Conservation (phyloP, 2,113 vertebrate genomes). For the Microtus oregoni region DNA sequence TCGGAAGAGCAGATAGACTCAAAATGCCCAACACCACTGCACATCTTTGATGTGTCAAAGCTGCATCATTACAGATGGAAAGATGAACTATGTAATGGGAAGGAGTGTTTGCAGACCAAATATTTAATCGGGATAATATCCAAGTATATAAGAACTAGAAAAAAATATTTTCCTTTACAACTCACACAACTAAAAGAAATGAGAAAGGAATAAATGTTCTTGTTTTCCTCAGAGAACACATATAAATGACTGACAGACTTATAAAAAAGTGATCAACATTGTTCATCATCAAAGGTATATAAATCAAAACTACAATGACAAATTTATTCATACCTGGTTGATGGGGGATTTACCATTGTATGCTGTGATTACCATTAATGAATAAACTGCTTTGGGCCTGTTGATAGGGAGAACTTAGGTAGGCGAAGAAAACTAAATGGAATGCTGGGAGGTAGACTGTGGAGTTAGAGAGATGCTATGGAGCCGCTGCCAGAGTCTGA, state of each 20-base stretch:
- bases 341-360: too few species aligned
- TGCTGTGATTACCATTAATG: too few species aligned
- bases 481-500: too few species aligned
- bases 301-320: background rate
- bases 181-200: background rate
- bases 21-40: fast-evolving
- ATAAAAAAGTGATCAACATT: background rate
- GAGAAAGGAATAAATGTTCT: background rate
- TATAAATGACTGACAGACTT: background rate
- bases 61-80: background rate
- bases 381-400: too few species aligned
- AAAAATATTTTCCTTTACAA: background rate
- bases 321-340: background rate
- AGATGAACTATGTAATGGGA: background rate
- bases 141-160: background rate
- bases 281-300: background rate
- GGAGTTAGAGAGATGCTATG: too few species aligned
- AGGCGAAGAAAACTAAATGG: too few species aligned
- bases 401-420: too few species aligned
- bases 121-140: background rate
- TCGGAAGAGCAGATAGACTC: background rate
- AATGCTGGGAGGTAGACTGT: too few species aligned
- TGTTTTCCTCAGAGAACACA: background rate
- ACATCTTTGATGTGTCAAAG: too few species aligned
- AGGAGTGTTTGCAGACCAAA: background rate